Conservation (phyloP, 1,140 invertebrate species). For the Sitophilus oryzae region DNA sequence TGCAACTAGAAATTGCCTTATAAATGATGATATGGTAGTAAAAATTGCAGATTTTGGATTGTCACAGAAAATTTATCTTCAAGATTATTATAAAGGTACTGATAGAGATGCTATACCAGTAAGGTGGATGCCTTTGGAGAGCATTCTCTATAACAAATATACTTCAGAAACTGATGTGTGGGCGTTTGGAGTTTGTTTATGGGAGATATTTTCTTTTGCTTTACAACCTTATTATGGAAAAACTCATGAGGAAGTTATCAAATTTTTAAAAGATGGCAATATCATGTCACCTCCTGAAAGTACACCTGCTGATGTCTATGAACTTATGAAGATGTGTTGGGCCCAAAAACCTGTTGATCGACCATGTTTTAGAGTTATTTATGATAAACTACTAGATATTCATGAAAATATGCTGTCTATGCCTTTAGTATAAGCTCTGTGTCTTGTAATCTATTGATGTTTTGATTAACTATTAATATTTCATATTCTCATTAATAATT, state of each 20-base stretch:
- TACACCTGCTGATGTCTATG: slow-evolving; percentile 83
- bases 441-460: not conserved
- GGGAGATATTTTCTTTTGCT: slow-evolving; percentile 93
- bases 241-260: slow-evolving; percentile 92
- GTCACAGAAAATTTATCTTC: slow-evolving; percentile 86
- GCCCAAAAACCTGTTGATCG: slow-evolving; percentile 74
- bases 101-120: slow-evolving; percentile 91
- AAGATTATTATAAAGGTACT: slow-evolving; percentile 86
- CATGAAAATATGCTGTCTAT: slow-evolving; percentile 30
- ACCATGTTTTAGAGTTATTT: slow-evolving; percentile 75
- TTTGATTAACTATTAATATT: not conserved
- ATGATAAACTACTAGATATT: slow-evolving; percentile 56
- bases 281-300: slow-evolving; percentile 82
- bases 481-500: not conserved
- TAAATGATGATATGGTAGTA: slow-evolving; percentile 88
- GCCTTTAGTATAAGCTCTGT: not conserved
- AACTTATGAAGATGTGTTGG: slow-evolving; percentile 92
- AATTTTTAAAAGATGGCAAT: slow-evolving; percentile 86
- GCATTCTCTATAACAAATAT: slow-evolving; percentile 90
- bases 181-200: slow-evolving; percentile 88
- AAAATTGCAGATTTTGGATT: slow-evolving; percentile 96
- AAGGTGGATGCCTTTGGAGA: slow-evolving; percentile 93
- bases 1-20: slow-evolving; percentile 92
- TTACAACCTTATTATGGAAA: slow-evolving; percentile 91
- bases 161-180: slow-evolving; percentile 90